Conservation (phyloP, 2,113 vertebrate species). For the Lamprotornis superbus region DNA sequence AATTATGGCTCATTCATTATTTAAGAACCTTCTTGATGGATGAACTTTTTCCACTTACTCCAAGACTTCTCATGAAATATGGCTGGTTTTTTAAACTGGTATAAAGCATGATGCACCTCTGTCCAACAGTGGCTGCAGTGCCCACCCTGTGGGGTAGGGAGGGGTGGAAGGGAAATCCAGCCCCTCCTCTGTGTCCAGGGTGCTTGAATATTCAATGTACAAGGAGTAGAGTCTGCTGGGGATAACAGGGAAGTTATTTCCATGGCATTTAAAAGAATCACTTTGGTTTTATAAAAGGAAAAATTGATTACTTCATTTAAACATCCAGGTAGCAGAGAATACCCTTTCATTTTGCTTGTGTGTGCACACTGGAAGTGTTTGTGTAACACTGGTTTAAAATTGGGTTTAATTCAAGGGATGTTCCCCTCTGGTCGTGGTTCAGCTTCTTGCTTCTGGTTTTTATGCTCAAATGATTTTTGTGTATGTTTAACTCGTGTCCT, state of each 20-base stretch:
- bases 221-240: not conserved
- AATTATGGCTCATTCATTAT: constrained; percentile 52
- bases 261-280: not conserved
- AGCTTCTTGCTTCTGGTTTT: not conserved
- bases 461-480: not conserved
- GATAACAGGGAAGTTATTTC: not conserved
- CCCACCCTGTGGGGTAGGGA: not conserved
- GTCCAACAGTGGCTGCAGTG: not conserved
- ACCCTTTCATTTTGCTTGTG: not conserved
- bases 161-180: not conserved
- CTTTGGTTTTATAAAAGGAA: not conserved
- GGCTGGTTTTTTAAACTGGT: not conserved
- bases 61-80: not conserved
- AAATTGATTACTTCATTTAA: not conserved
- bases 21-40: constrained; percentile 47
- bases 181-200: not conserved
- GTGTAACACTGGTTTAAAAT: not conserved
- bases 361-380: not conserved
- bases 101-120: not conserved
- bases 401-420: not conserved
- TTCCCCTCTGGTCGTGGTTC: not conserved
- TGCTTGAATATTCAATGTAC: not conserved
- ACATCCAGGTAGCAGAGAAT: not conserved
- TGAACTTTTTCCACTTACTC: constrained; percentile 1
- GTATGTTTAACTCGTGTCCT: not conserved